Base-by-base conservation (phyloP, 2,113 vertebrate genomes). In the Tyrannus savana region DNA sequence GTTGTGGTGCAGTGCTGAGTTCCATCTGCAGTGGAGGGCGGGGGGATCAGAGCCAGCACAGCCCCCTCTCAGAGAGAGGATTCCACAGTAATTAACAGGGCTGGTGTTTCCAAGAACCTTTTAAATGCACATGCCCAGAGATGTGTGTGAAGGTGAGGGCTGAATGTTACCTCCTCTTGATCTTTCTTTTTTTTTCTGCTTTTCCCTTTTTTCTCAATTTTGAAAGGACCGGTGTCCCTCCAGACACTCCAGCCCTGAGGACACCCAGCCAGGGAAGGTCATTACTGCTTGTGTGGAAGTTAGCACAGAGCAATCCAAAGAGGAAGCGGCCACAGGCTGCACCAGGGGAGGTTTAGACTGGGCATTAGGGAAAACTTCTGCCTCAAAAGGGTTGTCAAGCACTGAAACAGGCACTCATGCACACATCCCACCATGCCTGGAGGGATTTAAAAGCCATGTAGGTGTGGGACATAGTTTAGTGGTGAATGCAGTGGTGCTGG, bases 161-260 rank as follows among this genome's bases (percentile, higher is more conserved):
- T 90, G 58, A 37, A 42, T 1, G 1, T 53, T 75, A 19, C 22
- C 4, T 52, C 47, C 12, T 11, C 12, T 50, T 49, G 31, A 27
- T 41, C 1, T 22, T 41, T 73, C 39, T 55, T 66, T 62, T 55
- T 55, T 58, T 3, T 53, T 17, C 47, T 0, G 0, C 3, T 79
- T 89, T 86, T 31, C 13, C 25, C 25, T 55, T 71, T 78, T 44
- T 74, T 47, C 37, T 52, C 24, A 19, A 1, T 85, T 79, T 72
- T 19, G 28, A 33, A 42, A 64, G 76, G 39, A 30, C 18, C 2
- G 0, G 1, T 42, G 24, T 52, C 53, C 58, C 47, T 53, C 25
- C 63, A 76, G 71, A 31, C 21, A 15, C 22, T n/a, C 27, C 64
- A 64, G 28, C 39, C 19, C 71, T 39, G 50, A 62, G 52, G 22